Percentiles rank a stretch among this genome's conserved stretches.
Evolutionary conservation across 2,113 vertebrate species (phyloP).

Genomic region (Tragelaphus imberbis): DNA sequence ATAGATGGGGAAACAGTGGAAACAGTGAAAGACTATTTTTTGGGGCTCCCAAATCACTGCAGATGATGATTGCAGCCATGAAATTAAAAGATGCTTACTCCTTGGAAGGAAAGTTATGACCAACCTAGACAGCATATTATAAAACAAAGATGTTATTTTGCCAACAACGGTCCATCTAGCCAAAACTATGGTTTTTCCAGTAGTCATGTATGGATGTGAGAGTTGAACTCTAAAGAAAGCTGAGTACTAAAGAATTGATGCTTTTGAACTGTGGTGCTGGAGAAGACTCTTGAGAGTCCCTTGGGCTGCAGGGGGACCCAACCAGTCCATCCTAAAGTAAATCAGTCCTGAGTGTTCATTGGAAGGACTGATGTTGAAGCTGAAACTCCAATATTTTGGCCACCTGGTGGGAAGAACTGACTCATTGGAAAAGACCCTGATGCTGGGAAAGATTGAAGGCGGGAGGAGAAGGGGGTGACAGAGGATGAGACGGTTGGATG

Average conservation of each 20-base stretch:
- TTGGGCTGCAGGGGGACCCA: not conserved
- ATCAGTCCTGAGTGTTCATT: not conserved
- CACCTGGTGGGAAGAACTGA: not conserved
- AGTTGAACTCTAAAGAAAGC: not conserved
- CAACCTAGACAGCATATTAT: not conserved
- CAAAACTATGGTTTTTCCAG: not conserved
- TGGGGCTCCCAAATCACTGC: not conserved
- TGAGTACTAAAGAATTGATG: accelerated
- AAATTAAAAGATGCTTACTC: not conserved
- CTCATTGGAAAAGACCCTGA: not conserved
- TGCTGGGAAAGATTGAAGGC: not conserved
- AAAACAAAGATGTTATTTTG: not conserved
- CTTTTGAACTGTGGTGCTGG: not conserved
- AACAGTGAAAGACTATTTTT: accelerated
- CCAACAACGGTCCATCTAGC: not conserved
- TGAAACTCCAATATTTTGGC: not conserved
- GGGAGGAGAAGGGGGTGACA: not conserved
- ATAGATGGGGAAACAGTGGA: not conserved
- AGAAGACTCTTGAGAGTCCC: not conserved
- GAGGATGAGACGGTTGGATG: not conserved
- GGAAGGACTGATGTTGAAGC: not conserved
- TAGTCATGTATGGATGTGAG: not conserved
- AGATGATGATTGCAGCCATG: not conserved
- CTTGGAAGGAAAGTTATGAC: not conserved
- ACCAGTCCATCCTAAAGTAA: not conserved